These are phyloP conservation scores for Nowickia ferox DNA, from an alignment of 2,888 invertebrate species.

Conservation along the genomic window DNA sequence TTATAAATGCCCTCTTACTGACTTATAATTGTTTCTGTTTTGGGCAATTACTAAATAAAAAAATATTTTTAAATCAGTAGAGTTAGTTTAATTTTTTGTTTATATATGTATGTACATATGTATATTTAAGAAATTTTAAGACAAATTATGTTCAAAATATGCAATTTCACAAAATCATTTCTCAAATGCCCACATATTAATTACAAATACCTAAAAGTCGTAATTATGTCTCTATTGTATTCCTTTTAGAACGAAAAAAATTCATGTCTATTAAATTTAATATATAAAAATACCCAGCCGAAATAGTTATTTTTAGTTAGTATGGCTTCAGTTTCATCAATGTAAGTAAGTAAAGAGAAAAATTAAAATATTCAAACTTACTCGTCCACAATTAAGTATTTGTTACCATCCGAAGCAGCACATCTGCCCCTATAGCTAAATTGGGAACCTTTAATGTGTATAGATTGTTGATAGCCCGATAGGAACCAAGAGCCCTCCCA, in stretches of 20 bases:
- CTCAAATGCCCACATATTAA: conserved; percentile 37
- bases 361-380: conserved; percentile 85
- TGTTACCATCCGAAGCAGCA: conserved; percentile 92
- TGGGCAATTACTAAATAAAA: too few species aligned
- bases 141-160: neutral
- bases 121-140: too few species aligned
- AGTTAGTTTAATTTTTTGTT: too few species aligned
- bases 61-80: too few species aligned
- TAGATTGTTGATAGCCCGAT: conserved; percentile 93
- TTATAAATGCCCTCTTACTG: too few species aligned
- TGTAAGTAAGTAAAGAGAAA: neutral
- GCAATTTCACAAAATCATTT: conserved; percentile 5
- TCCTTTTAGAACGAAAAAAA: neutral
- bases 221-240: neutral
- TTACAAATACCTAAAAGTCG: conserved; percentile 28
- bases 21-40: too few species aligned
- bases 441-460: conserved; percentile 91
- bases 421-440: conserved; percentile 94
- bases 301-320: conserved; percentile 11
- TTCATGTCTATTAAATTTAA: neutral
- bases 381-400: conserved; percentile 94
- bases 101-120: too few species aligned
- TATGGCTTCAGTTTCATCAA: neutral
- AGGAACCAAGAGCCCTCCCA: conserved; percentile 97
- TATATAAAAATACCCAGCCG: neutral